A percentile compares a stretch with the other conserved stretches of the same genome.
phyloP scores from a whole-genome alignment of 2,797 vertebrate species.

The Ispidina lecontei region DNA sequence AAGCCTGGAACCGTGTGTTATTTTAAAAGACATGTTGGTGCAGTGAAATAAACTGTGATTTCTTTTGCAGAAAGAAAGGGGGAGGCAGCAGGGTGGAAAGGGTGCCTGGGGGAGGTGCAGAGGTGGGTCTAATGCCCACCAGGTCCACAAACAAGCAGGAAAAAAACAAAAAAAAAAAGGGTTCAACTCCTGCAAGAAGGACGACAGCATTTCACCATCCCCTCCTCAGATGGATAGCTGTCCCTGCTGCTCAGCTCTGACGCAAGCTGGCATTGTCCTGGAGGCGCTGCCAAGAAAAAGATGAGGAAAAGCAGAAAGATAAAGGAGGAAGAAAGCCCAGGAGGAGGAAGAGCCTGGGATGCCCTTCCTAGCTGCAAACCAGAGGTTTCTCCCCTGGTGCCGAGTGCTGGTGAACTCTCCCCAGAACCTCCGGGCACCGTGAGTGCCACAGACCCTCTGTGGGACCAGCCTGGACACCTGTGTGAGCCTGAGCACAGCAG shows the following conservation, averaged over 20 bases:
- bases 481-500: background rate
- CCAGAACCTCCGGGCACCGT: fast-evolving
- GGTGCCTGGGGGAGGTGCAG: background rate
- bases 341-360: background rate
- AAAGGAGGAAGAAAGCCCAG: background rate
- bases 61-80: background rate
- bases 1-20: conserved; percentile 60
- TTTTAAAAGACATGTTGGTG: conserved; percentile 66
- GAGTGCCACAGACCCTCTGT: fast-evolving
- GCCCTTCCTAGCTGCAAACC: background rate
- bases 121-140: background rate
- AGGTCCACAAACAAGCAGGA: background rate
- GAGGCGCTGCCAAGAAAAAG: background rate
- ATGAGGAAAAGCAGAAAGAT: background rate
- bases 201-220: background rate
- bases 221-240: background rate
- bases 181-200: background rate
- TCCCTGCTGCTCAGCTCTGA: background rate
- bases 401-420: fast-evolving
- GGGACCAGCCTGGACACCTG: background rate
- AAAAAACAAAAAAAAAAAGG: background rate
- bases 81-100: background rate
- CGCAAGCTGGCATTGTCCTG: background rate
- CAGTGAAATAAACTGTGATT: conserved; percentile 50
- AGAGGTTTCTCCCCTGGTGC: fast-evolving